phyloP scores from a whole-genome alignment of 1,140 invertebrate genomes.

The Copidosoma floridanum region DNA sequence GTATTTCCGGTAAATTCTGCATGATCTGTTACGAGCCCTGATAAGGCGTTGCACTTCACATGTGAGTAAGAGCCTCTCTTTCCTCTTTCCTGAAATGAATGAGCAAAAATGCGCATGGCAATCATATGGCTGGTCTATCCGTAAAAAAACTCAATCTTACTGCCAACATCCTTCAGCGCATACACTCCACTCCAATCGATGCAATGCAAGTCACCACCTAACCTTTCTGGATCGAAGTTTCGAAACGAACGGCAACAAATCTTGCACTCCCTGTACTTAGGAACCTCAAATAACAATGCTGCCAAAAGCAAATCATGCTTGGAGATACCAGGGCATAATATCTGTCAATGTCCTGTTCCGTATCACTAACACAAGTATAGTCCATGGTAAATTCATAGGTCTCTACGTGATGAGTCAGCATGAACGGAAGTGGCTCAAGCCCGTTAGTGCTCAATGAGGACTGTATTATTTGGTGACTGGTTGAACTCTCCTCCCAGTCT shows the following conservation, averaged over 20 bases:
- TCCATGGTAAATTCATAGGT: no score
- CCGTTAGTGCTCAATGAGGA: no score
- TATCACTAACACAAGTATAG: background rate
- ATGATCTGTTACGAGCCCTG: background rate
- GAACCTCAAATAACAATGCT: background rate
- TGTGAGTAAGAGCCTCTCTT: background rate
- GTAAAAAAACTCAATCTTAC: background rate
- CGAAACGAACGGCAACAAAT: background rate
- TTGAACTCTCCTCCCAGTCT: no score
- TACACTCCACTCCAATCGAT: background rate
- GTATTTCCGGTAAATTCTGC: background rate
- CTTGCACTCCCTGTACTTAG: background rate
- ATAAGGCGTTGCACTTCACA: background rate
- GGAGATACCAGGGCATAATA: background rate
- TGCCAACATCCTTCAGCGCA: background rate
- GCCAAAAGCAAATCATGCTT: background rate
- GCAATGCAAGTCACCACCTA: background rate
- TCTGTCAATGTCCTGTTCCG: background rate
- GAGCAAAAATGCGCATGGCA: background rate
- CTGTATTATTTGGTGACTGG: no score
- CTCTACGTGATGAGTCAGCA: no score
- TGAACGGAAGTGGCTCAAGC: no score
- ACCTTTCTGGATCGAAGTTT: background rate
- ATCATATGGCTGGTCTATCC: background rate
- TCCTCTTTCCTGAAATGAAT: background rate